A percentile compares a stretch with the other conserved stretches of the same genome.
Evolutionary conservation across 1,140 invertebrate species (phyloP).

Genomic region (Babylonia areolata): DNA sequence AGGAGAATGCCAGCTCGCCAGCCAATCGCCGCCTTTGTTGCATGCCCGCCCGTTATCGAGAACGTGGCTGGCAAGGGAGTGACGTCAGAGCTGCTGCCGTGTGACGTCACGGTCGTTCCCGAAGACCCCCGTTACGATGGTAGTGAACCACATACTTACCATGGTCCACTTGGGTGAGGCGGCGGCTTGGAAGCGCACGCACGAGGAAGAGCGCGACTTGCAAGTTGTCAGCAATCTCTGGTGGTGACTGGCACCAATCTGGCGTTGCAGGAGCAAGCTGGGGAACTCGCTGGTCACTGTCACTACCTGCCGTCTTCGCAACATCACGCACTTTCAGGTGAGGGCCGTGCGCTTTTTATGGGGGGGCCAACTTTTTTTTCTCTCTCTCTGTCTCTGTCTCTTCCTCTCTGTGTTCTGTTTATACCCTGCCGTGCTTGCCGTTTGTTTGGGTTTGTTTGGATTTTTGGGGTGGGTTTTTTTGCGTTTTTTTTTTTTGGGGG

Average conservation of each 20-base stretch:
- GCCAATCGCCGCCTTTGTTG: constrained; percentile 45
- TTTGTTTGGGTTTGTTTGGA: not conserved
- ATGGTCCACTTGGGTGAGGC: constrained; percentile 49
- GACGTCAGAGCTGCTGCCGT: constrained; percentile 54
- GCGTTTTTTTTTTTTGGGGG: not conserved
- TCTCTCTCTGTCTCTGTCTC: not conserved
- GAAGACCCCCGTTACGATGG: constrained; percentile 57
- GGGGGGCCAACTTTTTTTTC: not conserved
- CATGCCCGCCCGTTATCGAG: constrained; percentile 48
- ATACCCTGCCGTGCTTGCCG: not conserved
- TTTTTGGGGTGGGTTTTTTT: not conserved
- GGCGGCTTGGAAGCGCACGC: constrained; percentile 39
- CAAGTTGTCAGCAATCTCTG: constrained; percentile 22
- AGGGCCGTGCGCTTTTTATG: not conserved
- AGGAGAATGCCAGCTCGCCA: no score
- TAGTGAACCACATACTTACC: constrained; percentile 60
- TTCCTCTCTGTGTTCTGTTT: not conserved
- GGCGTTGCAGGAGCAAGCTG: constrained; percentile 39
- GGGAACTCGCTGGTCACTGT: constrained; percentile 25
- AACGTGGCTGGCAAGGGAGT: constrained; percentile 59
- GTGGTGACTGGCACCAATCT: constrained; percentile 40
- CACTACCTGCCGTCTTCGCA: constrained; percentile 12
- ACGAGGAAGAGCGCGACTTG: constrained; percentile 24
- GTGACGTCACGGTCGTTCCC: constrained; percentile 63
- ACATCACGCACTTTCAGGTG: constrained; percentile 8